Evolutionary conservation across 2,797 vertebrate genomes (phyloP).

Genomic region (Poecilia gillii): DNA sequence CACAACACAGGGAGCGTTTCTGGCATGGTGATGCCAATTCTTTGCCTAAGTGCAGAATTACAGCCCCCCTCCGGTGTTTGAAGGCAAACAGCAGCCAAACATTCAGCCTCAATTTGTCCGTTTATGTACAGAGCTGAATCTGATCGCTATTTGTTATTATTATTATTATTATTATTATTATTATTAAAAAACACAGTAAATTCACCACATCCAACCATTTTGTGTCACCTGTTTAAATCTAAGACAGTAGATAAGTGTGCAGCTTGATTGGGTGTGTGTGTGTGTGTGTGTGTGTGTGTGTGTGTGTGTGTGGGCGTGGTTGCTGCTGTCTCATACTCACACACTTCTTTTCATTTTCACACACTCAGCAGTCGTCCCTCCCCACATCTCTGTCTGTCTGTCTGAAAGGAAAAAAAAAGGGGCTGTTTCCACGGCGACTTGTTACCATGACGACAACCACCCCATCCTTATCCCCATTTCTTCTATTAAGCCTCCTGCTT

Average conservation of each 20-base stretch:
- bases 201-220: constrained; percentile 16
- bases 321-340: constrained; percentile 45
- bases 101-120: background rate
- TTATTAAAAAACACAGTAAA: background rate
- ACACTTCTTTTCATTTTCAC: constrained; percentile 60
- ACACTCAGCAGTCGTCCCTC: constrained; percentile 65
- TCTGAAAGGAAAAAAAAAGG: constrained; percentile 43
- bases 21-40: background rate
- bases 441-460: constrained; percentile 76
- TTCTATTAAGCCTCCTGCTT: constrained; percentile 65
- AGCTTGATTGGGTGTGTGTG: background rate
- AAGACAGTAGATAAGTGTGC: constrained; percentile 14
- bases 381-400: constrained; percentile 47
- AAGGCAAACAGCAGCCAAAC: background rate
- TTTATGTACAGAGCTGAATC: background rate
- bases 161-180: constrained; percentile 2
- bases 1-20: background rate
- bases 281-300: background rate
- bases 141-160: background rate
- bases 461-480: constrained; percentile 61
- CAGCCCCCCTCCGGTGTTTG: background rate
- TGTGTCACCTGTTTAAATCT: constrained; percentile 4
- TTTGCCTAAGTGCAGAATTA: constrained; percentile 7
- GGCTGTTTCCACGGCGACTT: constrained; percentile 73
- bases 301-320: constrained; percentile 49